phyloP scores from a whole-genome alignment of 2,888 invertebrate species.

The Ischnus inquisitorius region DNA sequence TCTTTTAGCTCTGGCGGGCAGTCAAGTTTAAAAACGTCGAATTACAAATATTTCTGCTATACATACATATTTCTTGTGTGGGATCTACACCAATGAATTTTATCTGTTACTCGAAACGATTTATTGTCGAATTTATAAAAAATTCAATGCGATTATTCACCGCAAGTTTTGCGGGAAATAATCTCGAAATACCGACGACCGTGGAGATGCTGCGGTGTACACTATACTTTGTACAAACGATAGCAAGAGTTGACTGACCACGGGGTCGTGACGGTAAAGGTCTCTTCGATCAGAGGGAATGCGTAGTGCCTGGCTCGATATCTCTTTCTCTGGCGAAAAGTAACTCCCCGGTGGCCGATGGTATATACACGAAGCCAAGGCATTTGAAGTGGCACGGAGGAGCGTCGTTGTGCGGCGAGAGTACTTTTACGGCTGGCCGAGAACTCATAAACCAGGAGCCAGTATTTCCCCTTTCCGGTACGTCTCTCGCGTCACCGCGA shows the following conservation, averaged over 20 bases:
- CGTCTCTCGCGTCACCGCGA: slow-evolving; percentile 72
- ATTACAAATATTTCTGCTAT: no score
- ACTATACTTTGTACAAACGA: background rate
- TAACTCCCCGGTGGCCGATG: slow-evolving; percentile 29
- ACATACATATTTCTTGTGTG: no score
- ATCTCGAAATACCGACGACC: background rate
- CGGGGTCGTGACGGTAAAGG: slow-evolving; percentile 46
- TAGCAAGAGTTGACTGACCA: slow-evolving; percentile 48
- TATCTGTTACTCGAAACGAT: no score
- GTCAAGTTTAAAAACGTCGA: no score
- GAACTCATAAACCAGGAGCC: slow-evolving; percentile 70
- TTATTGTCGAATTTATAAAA: no score
- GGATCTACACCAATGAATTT: no score
- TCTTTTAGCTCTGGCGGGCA: no score
- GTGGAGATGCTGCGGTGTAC: background rate
- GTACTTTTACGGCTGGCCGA: slow-evolving; percentile 66
- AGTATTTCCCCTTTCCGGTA: slow-evolving; percentile 64
- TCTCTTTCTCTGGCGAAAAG: slow-evolving; percentile 8
- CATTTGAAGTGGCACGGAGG: slow-evolving; percentile 45
- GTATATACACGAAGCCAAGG: slow-evolving; percentile 34
- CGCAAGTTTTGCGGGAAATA: no score
- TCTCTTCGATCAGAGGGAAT: slow-evolving; percentile 53
- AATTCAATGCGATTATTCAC: no score
- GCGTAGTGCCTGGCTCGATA: slow-evolving; percentile 49
- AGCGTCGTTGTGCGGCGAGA: slow-evolving; percentile 59